These are phyloP conservation scores for Peromyscus eremicus DNA, from an alignment of 2,797 vertebrate species.

Conservation along the genomic window DNA sequence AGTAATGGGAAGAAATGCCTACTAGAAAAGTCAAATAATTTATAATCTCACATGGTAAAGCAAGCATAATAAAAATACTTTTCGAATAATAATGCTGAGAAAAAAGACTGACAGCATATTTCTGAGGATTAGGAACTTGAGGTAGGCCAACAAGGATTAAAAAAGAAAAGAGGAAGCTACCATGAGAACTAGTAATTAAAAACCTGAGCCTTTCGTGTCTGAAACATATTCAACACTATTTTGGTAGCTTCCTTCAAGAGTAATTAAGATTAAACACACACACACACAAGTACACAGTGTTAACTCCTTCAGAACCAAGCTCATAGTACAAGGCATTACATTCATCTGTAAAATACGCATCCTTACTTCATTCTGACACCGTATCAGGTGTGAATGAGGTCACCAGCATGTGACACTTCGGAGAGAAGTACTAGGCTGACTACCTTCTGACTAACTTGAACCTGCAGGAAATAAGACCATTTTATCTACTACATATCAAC, in stretches of 20 bases:
- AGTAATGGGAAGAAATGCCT: conserved; percentile 16
- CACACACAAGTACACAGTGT: too few species aligned
- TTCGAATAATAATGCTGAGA: background rate
- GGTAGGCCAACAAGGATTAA: background rate
- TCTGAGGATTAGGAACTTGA: background rate
- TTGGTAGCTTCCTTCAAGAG: background rate
- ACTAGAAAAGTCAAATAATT: conserved; percentile 52
- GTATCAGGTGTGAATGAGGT: too few species aligned
- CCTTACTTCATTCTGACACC: too few species aligned
- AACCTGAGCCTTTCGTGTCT: background rate
- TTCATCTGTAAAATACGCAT: too few species aligned
- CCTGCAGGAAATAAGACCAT: too few species aligned
- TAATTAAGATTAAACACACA: background rate
- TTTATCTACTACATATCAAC: too few species aligned
- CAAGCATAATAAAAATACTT: background rate
- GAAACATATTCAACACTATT: background rate
- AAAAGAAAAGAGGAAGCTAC: background rate
- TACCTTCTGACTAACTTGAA: too few species aligned
- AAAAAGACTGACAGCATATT: background rate
- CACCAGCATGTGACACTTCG: too few species aligned
- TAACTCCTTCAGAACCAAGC: too few species aligned
- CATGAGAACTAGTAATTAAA: background rate
- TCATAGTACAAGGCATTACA: too few species aligned
- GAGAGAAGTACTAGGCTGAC: too few species aligned
- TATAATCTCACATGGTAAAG: background rate